Conservation (phyloP, 1,140 invertebrate genomes). For the Caenorhabditis brenneri region DNA sequence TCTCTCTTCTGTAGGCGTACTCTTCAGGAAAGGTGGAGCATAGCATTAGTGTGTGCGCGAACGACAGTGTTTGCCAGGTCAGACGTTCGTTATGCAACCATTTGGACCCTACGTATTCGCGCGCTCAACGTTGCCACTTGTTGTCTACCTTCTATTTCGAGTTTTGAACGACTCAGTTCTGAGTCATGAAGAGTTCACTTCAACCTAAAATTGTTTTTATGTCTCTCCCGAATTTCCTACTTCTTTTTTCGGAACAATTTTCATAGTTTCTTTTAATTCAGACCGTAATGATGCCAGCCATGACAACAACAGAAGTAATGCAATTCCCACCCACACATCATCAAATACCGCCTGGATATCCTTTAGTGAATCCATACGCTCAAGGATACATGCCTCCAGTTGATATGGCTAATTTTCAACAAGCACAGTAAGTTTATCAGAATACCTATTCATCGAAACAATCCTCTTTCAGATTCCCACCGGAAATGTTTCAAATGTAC, state of each 20-base stretch:
- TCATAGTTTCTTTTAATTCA: not conserved
- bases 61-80: not conserved
- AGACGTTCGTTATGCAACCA: not conserved
- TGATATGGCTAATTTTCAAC: not conserved
- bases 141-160: no score
- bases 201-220: no score
- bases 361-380: not conserved
- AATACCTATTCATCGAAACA: not conserved
- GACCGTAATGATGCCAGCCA: not conserved
- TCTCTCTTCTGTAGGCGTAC: not conserved
- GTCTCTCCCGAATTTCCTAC: no score
- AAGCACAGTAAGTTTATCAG: not conserved
- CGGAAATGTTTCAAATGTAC: constrained; percentile 5
- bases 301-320: not conserved
- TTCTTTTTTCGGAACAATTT: no score
- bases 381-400: not conserved
- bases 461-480: not conserved
- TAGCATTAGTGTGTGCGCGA: not conserved
- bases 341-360: not conserved
- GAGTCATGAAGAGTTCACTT: no score
- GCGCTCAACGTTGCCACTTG: no score
- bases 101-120: not conserved
- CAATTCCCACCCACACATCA: not conserved
- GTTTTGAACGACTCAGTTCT: no score
- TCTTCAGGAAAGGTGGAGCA: not conserved